Evolutionary conservation across 1,140 invertebrate species (phyloP).

Genomic region (Drosophila asahinai): DNA sequence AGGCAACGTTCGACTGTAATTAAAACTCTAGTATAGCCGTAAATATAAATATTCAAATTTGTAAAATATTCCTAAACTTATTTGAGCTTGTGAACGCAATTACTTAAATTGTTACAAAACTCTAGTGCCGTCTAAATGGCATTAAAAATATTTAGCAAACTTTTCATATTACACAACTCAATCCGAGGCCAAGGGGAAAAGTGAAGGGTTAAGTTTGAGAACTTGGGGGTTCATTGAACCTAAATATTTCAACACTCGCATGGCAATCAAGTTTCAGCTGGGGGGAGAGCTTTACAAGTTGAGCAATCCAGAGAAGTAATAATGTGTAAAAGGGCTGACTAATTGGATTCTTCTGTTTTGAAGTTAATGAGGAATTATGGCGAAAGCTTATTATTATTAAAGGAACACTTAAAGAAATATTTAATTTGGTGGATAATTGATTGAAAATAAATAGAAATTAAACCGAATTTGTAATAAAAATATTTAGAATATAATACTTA

Average conservation of each 20-base stretch:
- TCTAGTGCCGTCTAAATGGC: conserved; percentile 19
- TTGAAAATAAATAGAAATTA: not conserved
- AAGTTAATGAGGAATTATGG: not conserved
- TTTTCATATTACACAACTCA: conserved; percentile 34
- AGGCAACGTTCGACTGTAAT: conserved; percentile 12
- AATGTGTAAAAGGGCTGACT: conserved; percentile 17
- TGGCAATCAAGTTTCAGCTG: conserved; percentile 38
- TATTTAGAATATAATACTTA: no score
- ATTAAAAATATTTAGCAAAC: conserved; percentile 43
- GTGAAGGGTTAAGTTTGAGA: conserved; percentile 16
- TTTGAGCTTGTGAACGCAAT: conserved; percentile 21
- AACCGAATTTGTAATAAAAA: not conserved
- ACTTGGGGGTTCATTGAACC: conserved; percentile 56
- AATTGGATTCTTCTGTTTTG: conserved; percentile 22
- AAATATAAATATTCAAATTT: conserved; percentile 15
- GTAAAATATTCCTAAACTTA: not conserved
- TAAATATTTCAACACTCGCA: conserved; percentile 22
- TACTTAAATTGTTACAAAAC: conserved; percentile 51
- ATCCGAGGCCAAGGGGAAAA: conserved; percentile 11
- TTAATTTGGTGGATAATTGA: not conserved
- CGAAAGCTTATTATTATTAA: not conserved
- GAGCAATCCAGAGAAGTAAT: conserved; percentile 17
- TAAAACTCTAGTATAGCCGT: conserved; percentile 1
- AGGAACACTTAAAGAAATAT: not conserved
- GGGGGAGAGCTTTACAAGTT: conserved; percentile 28